Conservation (phyloP, 1,140 invertebrate genomes). For the Nylanderia fulva region DNA sequence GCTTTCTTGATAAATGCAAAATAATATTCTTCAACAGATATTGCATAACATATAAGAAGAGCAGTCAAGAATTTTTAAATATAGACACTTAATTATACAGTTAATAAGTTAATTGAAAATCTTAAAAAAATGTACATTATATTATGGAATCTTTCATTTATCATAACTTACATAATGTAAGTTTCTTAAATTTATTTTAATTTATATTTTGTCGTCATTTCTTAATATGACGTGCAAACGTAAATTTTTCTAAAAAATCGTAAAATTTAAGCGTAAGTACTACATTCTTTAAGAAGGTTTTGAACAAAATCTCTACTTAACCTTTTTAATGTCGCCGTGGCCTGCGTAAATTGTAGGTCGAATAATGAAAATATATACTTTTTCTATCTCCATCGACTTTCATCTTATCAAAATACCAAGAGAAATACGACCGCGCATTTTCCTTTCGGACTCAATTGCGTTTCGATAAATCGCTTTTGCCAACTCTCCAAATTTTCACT, state of each 20-base stretch:
- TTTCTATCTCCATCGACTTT: conserved; percentile 8
- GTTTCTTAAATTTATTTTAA: conserved; percentile 18
- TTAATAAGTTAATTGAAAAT: no score
- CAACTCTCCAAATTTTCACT: conserved; percentile 30
- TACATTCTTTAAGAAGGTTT: conserved; percentile 36
- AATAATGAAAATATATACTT: conserved; percentile 62
- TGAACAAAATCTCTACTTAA: conserved; percentile 38
- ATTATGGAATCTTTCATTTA: background rate
- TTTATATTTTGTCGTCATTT: conserved; percentile 27
- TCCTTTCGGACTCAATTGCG: conserved; percentile 32
- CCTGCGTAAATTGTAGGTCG: conserved; percentile 15
- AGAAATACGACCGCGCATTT: conserved; percentile 53
- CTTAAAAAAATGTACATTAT: background rate
- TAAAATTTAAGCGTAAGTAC: conserved; percentile 34
- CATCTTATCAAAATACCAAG: background rate
- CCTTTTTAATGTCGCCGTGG: conserved; percentile 27
- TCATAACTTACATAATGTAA: background rate
- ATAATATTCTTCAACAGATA: no score
- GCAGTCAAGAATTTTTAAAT: background rate
- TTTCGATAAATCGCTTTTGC: conserved; percentile 39
- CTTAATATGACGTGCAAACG: background rate
- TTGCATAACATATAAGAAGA: no score
- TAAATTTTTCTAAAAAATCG: background rate
- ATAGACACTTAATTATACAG: no score
- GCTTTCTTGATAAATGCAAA: no score